Conservation (phyloP, 1,140 invertebrate species). For the Drosophila seguyi region DNA sequence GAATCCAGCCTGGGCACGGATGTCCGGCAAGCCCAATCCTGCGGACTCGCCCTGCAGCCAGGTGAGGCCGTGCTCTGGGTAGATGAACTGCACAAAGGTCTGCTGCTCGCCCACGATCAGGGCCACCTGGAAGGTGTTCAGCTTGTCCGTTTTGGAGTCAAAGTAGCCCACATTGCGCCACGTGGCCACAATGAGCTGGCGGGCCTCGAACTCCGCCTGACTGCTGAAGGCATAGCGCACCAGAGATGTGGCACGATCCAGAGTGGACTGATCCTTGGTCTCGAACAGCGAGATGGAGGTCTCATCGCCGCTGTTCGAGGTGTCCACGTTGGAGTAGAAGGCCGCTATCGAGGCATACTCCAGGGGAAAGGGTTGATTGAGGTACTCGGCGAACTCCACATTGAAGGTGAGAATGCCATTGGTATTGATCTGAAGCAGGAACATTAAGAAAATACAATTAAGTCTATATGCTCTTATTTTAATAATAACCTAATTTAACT, state of each 20-base stretch:
- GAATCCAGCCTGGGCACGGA: slow-evolving; percentile 96
- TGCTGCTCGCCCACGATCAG: slow-evolving; percentile 93
- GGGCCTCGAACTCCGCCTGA: slow-evolving; percentile 88
- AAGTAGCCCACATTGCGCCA: slow-evolving; percentile 89
- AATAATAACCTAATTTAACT: neutral
- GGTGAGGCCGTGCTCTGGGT: slow-evolving; percentile 94
- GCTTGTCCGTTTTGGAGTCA: slow-evolving; percentile 85
- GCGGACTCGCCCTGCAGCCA: slow-evolving; percentile 93
- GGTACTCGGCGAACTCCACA: slow-evolving; percentile 92
- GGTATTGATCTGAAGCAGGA: slow-evolving; percentile 92
- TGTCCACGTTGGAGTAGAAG: slow-evolving; percentile 96
- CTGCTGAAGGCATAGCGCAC: slow-evolving; percentile 90
- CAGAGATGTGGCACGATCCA: slow-evolving; percentile 89
- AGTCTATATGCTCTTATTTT: too few species aligned
- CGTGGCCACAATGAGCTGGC: slow-evolving; percentile 88
- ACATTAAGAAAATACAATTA: neutral
- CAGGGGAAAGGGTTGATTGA: slow-evolving; percentile 95
- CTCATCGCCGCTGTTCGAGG: slow-evolving; percentile 85
- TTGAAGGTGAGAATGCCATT: slow-evolving; percentile 96
- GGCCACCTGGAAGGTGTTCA: slow-evolving; percentile 87
- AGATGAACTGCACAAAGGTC: slow-evolving; percentile 94
- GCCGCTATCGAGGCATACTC: slow-evolving; percentile 96
- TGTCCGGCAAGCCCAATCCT: slow-evolving; percentile 90
- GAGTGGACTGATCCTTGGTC: slow-evolving; percentile 88
- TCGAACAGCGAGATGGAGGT: slow-evolving; percentile 93